A percentile compares a stretch with the other conserved stretches of the same genome.
phyloP scores from a whole-genome alignment of 1,140 invertebrate genomes.

The Drosophila azteca region DNA sequence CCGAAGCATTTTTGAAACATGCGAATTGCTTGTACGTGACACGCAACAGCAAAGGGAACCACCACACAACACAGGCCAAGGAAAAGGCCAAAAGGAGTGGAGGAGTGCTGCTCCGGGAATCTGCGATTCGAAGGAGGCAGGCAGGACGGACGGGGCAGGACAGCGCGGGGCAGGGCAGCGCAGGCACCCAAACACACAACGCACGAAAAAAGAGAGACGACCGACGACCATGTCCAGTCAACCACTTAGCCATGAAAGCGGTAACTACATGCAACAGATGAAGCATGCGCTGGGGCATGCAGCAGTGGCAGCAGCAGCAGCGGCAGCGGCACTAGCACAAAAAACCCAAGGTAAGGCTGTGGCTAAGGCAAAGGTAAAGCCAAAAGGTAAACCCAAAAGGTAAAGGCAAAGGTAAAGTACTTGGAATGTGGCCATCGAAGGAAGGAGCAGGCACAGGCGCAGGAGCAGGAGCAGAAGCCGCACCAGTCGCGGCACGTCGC shows the following conservation, averaged over 20 bases:
- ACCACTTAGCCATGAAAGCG: slow-evolving; percentile 82
- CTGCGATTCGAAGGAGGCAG: slow-evolving; percentile 16
- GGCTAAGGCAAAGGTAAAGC: slow-evolving; percentile 50
- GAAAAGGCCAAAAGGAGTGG: slow-evolving; percentile 37
- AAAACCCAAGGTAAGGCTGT: slow-evolving; percentile 52
- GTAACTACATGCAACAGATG: slow-evolving; percentile 81
- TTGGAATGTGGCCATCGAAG: slow-evolving; percentile 59
- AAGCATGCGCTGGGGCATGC: slow-evolving; percentile 77
- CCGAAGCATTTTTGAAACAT: slow-evolving; percentile 82
- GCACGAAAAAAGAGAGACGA: slow-evolving; percentile 17
- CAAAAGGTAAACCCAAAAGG: slow-evolving; percentile 41
- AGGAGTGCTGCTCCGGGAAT: slow-evolving; percentile 4
- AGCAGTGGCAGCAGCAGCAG: slow-evolving; percentile 41
- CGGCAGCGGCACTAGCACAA: slow-evolving; percentile 34
- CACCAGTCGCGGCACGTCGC: slow-evolving; percentile 59
- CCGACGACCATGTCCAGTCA: slow-evolving; percentile 80
- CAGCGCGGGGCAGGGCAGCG: not conserved
- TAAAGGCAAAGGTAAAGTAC: slow-evolving; percentile 71
- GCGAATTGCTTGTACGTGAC: slow-evolving; percentile 83
- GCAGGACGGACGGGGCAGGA: not conserved
- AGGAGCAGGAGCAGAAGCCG: slow-evolving; percentile 39
- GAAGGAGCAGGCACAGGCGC: slow-evolving; percentile 37
- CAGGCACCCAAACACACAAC: slow-evolving; percentile 34
- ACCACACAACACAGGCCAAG: not conserved
- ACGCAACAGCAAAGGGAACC: slow-evolving; percentile 77